Conservation (phyloP, 37 sponge, comb jelly and placozoan genomes). For the Amphimedon queenslandica region DNA sequence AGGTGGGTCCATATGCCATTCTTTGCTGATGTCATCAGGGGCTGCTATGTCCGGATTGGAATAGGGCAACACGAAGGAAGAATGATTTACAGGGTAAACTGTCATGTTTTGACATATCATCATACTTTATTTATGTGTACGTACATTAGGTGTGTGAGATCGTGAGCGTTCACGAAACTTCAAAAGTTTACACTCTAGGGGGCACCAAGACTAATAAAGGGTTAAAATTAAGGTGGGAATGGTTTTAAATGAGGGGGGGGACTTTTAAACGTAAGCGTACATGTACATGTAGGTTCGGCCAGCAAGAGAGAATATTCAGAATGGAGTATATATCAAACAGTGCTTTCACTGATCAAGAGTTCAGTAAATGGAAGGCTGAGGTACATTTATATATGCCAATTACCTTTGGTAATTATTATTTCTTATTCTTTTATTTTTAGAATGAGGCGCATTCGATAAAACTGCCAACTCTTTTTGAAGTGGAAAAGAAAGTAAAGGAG, state of each 20-base stretch:
- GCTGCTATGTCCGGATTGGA: slow-evolving; percentile 92
- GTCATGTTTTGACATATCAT: no score
- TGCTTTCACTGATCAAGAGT: slow-evolving; percentile 85
- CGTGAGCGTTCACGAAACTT: slow-evolving; percentile 74
- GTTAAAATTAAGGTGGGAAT: slow-evolving; percentile 68
- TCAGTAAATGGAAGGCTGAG: slow-evolving; percentile 83
- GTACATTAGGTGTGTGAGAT: slow-evolving; percentile 83
- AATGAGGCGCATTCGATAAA: slow-evolving; percentile 46
- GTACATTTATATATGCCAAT: no score
- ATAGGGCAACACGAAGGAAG: slow-evolving; percentile 92
- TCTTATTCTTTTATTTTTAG: slow-evolving; percentile 29
- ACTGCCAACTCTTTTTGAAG: slow-evolving; percentile 64
- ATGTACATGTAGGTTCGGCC: slow-evolving; percentile 79
- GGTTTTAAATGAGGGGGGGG: not conserved
- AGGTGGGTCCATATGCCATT: slow-evolving; percentile 97
- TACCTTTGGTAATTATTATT: no score
- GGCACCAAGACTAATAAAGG: slow-evolving; percentile 86
- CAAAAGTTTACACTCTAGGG: slow-evolving; percentile 86
- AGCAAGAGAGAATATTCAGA: slow-evolving; percentile 85
- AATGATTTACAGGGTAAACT: slow-evolving; percentile 85
- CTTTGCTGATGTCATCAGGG: slow-evolving; percentile 74
- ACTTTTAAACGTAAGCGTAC: not conserved
- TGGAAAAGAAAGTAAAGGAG: slow-evolving; percentile 66
- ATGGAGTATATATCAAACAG: slow-evolving; percentile 98
- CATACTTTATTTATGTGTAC: no score